Conservation (phyloP, 2,888 invertebrate species). For the Cephus pygmeus region DNA sequence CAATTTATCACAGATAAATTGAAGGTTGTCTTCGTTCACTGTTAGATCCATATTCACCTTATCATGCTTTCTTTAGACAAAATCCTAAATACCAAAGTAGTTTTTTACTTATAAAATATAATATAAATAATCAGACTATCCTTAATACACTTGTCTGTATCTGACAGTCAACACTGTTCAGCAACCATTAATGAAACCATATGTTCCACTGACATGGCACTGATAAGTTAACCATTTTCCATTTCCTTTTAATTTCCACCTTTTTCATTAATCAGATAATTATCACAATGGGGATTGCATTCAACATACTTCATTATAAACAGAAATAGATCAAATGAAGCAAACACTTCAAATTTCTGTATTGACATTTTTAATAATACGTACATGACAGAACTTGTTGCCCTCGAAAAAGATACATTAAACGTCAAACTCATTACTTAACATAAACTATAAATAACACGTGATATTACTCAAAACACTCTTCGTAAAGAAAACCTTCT, state of each 20-base stretch:
- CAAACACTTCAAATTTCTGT: background rate
- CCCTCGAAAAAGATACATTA: background rate
- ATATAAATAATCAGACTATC: background rate
- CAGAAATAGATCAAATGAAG: background rate
- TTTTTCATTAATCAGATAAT: background rate
- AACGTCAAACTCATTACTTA: background rate
- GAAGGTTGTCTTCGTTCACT: slow-evolving; percentile 45
- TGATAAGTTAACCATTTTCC: background rate
- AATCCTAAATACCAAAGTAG: background rate
- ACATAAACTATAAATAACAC: background rate
- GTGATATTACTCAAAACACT: background rate
- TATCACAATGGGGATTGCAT: background rate
- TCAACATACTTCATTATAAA: background rate
- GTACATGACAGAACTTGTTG: background rate
- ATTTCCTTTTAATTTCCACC: background rate
- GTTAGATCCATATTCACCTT: background rate
- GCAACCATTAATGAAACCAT: background rate
- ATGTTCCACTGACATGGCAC: background rate
- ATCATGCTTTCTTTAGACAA: background rate
- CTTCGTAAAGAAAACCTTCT: background rate
- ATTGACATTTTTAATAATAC: background rate
- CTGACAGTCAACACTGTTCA: background rate
- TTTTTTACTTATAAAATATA: background rate
- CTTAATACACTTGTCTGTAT: background rate
- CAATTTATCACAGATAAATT: slow-evolving; percentile 47